Percentiles rank a stretch among this genome's conserved stretches.
Evolutionary conservation across 2,113 vertebrate species (phyloP).

Genomic region (Ochotona curzoniae): DNA sequence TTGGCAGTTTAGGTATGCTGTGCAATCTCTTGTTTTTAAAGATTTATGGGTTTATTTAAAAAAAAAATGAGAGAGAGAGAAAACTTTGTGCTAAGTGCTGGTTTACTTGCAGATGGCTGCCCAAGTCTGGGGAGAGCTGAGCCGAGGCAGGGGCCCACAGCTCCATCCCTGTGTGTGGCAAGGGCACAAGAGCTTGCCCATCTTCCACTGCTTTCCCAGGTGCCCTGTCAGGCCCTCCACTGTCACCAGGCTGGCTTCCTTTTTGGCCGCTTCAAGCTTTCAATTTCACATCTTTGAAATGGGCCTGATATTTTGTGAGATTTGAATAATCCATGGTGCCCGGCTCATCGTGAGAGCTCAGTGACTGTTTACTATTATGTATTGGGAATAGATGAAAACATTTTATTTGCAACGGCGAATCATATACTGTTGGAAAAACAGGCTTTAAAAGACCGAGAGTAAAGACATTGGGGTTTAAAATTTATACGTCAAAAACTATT

Average conservation of each 20-base stretch:
- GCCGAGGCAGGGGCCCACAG: too few species aligned
- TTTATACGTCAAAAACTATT: neutral
- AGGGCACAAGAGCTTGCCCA: too few species aligned
- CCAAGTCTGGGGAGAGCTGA: too few species aligned
- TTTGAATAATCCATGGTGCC: neutral
- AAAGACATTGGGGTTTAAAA: neutral
- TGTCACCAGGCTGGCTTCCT: too few species aligned
- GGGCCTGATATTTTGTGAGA: neutral
- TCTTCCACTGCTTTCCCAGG: too few species aligned
- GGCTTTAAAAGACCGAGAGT: neutral
- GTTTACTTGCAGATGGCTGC: too few species aligned
- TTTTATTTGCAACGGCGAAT: neutral
- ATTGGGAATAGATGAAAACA: slow-evolving; percentile 6
- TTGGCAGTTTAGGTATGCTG: neutral
- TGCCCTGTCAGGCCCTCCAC: too few species aligned
- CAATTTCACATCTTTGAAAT: neutral
- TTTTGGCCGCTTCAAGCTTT: neutral
- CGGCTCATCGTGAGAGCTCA: neutral
- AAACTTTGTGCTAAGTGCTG: too few species aligned
- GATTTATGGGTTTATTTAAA: too few species aligned
- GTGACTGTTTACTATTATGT: neutral
- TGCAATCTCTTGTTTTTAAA: too few species aligned
- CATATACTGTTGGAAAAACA: neutral
- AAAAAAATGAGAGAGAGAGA: too few species aligned
- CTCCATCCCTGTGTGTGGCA: too few species aligned